Conservation (phyloP, 2,888 invertebrate genomes). For the Polylopha cassiicola region DNA sequence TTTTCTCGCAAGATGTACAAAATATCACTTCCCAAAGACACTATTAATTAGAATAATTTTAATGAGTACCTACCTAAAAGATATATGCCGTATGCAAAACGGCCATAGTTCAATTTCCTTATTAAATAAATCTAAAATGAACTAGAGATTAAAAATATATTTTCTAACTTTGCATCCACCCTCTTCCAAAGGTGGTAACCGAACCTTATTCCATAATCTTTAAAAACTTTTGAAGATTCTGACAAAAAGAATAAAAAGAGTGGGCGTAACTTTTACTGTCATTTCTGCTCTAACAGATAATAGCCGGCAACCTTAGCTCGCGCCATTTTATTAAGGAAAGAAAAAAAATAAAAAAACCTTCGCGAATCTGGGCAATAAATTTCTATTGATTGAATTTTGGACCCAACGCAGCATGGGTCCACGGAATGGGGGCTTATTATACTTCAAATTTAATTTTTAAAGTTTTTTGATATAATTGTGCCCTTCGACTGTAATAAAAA, state of each 20-base stretch:
- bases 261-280: conserved; percentile 73
- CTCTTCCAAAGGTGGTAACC: conserved; percentile 31
- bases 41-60: too few relatives aligned
- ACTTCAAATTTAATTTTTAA: conserved; percentile 53
- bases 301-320: conserved; percentile 56
- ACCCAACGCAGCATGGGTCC: conserved; percentile 54
- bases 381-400: conserved; percentile 73
- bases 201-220: conserved; percentile 63
- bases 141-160: too few relatives aligned
- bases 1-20: too few relatives aligned
- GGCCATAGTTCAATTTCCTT: too few relatives aligned
- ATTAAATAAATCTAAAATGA: too few relatives aligned
- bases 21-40: too few relatives aligned
- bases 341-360: conserved; percentile 60
- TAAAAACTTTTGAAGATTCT: conserved; percentile 66
- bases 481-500: conserved; percentile 12
- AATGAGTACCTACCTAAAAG: too few relatives aligned
- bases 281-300: conserved; percentile 59
- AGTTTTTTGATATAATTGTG: conserved; percentile 39
- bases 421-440: conserved; percentile 75
- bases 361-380: conserved; percentile 75
- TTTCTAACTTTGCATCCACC: conserved; percentile 8
- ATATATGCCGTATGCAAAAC: too few relatives aligned
- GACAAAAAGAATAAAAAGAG: conserved; percentile 69
- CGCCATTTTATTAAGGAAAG: conserved; percentile 61